Evolutionary conservation across 2,888 invertebrate species (phyloP).

Genomic region (Hesperia comma): DNA sequence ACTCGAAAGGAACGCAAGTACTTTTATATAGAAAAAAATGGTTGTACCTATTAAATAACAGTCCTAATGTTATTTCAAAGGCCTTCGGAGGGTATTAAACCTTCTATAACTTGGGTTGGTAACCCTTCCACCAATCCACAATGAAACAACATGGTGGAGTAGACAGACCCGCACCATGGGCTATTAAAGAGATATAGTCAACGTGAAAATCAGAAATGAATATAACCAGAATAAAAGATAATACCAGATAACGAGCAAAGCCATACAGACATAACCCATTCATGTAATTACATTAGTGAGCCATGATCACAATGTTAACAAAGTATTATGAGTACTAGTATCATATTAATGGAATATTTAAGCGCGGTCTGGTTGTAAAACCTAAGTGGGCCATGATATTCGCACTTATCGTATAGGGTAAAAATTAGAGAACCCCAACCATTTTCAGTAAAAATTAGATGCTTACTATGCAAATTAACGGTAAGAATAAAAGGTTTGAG

Average conservation of each 20-base stretch:
- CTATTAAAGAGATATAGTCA: no score
- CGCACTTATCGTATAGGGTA: slow-evolving; percentile 35
- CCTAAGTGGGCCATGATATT: slow-evolving; percentile 31
- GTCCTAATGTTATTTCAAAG: no score
- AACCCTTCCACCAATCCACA: no score
- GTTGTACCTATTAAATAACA: no score
- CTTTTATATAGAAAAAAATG: no score
- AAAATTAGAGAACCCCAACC: slow-evolving; percentile 22
- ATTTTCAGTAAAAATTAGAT: slow-evolving; percentile 19
- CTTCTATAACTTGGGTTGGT: no score
- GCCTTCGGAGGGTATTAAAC: no score
- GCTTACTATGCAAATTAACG: slow-evolving; percentile 28
- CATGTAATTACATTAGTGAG: slow-evolving; percentile 21
- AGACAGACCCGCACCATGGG: no score
- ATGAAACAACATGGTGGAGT: no score
- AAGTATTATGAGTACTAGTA: slow-evolving; percentile 20
- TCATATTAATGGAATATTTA: slow-evolving; percentile 36
- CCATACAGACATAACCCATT: slow-evolving; percentile 12
- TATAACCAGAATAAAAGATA: slow-evolving; percentile 1
- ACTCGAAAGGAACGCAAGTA: no score
- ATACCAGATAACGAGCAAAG: neutral
- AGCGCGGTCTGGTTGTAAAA: slow-evolving; percentile 34
- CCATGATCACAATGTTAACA: slow-evolving; percentile 30
- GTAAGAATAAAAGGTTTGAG: slow-evolving; percentile 13
- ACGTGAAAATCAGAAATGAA: neutral